phyloP scores from a whole-genome alignment of 2,888 invertebrate species.

The Pristionchus maxplancki region DNA sequence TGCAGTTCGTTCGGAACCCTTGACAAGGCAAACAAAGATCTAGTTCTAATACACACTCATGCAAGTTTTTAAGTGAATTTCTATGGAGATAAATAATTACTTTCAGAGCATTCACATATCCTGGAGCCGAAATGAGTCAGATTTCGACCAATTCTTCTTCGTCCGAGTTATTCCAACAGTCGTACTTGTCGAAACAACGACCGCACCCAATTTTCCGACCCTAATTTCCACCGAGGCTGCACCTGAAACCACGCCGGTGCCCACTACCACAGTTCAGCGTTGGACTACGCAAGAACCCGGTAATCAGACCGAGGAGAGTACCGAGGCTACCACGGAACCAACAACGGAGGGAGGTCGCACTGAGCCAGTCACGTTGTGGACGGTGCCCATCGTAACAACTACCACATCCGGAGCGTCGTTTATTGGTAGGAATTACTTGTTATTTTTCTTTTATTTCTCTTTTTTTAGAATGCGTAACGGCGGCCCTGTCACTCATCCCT shows the following conservation, averaged over 20 bases:
- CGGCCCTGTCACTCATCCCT: background rate
- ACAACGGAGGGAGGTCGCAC: background rate
- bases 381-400: background rate
- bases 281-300: background rate
- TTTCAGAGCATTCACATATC: background rate
- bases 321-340: background rate
- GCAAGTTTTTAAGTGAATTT: background rate
- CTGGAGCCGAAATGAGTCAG: background rate
- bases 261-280: background rate
- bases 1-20: background rate
- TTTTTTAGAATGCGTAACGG: background rate
- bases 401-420: background rate
- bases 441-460: no score
- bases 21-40: background rate
- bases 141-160: background rate
- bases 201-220: background rate
- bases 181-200: background rate
- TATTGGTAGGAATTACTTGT: background rate
- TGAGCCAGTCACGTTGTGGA: background rate
- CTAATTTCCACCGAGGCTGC: background rate
- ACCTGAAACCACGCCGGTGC: background rate
- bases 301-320: no score
- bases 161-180: background rate
- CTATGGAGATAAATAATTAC: no score
- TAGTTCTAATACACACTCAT: background rate